Evolutionary conservation across 2,888 invertebrate genomes (phyloP), one percentile per base, ranked within the genome.

Genomic region (Erpobdella octoculata): DNA sequence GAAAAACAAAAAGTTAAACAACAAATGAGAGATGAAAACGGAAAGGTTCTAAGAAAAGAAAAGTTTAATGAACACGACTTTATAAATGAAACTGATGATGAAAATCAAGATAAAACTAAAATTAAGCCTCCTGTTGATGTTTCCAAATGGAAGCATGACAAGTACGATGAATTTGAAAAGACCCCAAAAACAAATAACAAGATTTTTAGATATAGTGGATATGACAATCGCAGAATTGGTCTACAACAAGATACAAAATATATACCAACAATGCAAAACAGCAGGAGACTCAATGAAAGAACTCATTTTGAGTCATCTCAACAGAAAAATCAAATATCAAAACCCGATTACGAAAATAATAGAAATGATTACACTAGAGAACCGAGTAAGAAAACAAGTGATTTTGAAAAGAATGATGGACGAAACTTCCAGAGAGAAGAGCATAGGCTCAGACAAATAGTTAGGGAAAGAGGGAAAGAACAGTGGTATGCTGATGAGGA

Each of bases 1-100:
- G 89, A 88, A 78, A 87, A 89, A 81, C 89, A 89, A 0, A 90
- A 90, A 80, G 89, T 88, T 65, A 89, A 90, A 86, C 31, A 69
- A 76, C 88, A 90, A 76, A 88, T 94, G 1, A 94, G 95, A 79
- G 93, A 93, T 79, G 94, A 95, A 81, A 95, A 96, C 81, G 87
- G 91, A 58, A 90, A 93, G 81, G 95, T 96, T 85, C 96, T 96
- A 0, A 93, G 95, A 82, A 87, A 90, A 76, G 96, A 96, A 0
- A 92, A 92, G 0, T 96, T 96, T 83, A 96, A 96, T 79, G 96
- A 96, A 78, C 96, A 96, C 79, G 96, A 96, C 80, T 77, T 77
- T 69, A 76, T 82, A n/a, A 46, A 37, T 41, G 8, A 15, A 15
- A 35, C 28, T 21, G 76, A 78, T 12, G 71, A 59, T 12, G 75